phyloP scores from a whole-genome alignment of 2,797 vertebrate genomes.

The Pangasius larnaudii region DNA sequence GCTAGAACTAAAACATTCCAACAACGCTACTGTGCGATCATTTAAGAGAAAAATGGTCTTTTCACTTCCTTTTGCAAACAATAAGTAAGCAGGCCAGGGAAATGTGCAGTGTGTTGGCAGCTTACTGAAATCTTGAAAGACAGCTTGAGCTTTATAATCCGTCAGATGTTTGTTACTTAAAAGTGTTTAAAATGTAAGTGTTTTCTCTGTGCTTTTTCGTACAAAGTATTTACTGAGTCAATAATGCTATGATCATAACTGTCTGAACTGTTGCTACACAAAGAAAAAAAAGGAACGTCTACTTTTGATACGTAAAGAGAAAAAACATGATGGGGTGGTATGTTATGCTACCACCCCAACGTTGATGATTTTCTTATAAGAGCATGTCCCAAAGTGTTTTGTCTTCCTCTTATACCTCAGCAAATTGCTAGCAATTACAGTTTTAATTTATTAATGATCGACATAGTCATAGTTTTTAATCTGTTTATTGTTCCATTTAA shows the following conservation, averaged over 20 bases:
- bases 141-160: neutral
- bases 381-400: neutral
- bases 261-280: neutral
- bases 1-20: constrained; percentile 34
- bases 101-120: neutral
- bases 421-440: neutral
- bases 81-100: neutral
- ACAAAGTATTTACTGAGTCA: neutral
- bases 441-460: neutral
- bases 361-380: neutral
- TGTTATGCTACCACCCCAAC: neutral
- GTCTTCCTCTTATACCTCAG: neutral
- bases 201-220: neutral
- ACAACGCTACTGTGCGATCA: neutral
- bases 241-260: neutral
- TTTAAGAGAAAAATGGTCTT: neutral
- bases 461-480: neutral
- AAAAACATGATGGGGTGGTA: neutral
- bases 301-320: neutral
- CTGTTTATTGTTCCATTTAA: neutral
- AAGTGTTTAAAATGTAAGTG: neutral
- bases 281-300: neutral
- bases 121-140: neutral
- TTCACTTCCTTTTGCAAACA: neutral
- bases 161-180: neutral